Conservation (phyloP, 1,140 invertebrate genomes). For the Vanessa tameamea region DNA sequence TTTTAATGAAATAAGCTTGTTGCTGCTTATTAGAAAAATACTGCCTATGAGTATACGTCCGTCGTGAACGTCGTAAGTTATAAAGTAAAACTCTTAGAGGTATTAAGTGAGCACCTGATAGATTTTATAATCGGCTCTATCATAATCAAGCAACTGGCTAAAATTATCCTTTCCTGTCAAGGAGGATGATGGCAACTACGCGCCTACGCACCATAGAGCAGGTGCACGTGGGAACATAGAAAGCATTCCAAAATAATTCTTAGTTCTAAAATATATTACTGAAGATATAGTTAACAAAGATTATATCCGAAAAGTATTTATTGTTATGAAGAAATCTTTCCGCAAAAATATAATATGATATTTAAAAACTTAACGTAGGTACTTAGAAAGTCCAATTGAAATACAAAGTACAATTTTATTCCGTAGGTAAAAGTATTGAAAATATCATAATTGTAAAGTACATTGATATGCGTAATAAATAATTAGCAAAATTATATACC, state of each 20-base stretch:
- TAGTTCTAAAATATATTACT: background rate
- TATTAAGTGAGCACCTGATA: constrained; percentile 15
- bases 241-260: constrained; percentile 1
- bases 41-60: background rate
- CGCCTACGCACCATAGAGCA: constrained; percentile 40
- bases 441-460: too few species aligned
- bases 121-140: constrained; percentile 30
- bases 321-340: too few species aligned
- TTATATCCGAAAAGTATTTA: too few species aligned
- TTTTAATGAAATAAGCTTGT: constrained; percentile 1
- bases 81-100: background rate
- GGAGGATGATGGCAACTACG: constrained; percentile 43
- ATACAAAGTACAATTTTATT: too few species aligned
- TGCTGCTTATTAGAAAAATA: background rate
- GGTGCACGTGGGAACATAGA: constrained; percentile 41
- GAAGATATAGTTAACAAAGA: too few species aligned
- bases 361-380: too few species aligned
- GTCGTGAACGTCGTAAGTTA: too few species aligned
- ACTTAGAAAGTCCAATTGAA: too few species aligned
- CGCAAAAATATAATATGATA: too few species aligned
- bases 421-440: too few species aligned
- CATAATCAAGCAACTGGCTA: constrained; percentile 25
- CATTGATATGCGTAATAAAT: too few species aligned
- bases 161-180: constrained; percentile 39
- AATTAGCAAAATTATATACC: background rate